phyloP scores from a whole-genome alignment of 1,140 invertebrate genomes.

The Bombus fervidus region DNA sequence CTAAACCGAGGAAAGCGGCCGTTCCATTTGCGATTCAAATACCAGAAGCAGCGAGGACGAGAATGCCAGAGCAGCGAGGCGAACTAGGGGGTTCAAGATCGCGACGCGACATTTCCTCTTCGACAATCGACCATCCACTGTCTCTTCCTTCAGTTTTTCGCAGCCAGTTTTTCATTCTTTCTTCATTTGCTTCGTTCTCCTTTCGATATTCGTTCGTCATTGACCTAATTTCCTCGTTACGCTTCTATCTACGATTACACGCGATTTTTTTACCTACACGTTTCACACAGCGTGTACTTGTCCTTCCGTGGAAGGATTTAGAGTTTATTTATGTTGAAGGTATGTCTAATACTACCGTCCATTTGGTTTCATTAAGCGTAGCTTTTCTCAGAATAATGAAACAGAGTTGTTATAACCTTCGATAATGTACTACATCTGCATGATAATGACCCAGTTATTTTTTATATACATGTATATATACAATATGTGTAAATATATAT shows the following conservation, averaged over 20 bases:
- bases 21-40: constrained; percentile 68
- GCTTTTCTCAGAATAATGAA: too few relatives aligned
- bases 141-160: neutral
- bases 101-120: constrained; percentile 9
- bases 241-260: neutral
- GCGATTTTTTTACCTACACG: too few relatives aligned
- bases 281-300: neutral
- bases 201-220: neutral
- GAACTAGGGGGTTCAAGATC: constrained; percentile 41
- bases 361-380: neutral
- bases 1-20: constrained; percentile 45
- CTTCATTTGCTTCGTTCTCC: neutral
- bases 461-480: too few relatives aligned
- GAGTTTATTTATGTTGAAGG: neutral
- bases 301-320: constrained; percentile 12
- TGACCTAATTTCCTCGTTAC: constrained; percentile 12
- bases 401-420: too few relatives aligned
- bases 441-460: too few relatives aligned
- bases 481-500: too few relatives aligned
- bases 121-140: constrained; percentile 8
- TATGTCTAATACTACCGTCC: neutral
- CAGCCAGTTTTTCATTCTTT: neutral
- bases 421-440: too few relatives aligned
- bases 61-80: constrained; percentile 35
- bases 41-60: constrained; percentile 36